Conservation (phyloP, 2,888 invertebrate species). For the Bombyx huttoni region DNA sequence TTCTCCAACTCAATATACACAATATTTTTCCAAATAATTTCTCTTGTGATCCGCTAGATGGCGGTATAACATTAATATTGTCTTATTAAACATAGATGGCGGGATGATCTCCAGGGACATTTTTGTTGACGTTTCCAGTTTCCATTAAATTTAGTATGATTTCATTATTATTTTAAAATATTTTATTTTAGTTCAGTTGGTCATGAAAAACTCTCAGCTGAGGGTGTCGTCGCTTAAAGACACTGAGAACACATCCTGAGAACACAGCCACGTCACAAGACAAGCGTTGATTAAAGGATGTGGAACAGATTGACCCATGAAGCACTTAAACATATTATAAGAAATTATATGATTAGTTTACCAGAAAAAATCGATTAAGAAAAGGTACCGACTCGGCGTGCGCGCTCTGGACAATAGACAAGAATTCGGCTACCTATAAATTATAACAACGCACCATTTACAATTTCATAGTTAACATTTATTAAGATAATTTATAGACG, state of each 20-base stretch:
- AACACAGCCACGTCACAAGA: neutral
- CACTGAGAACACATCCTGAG: neutral
- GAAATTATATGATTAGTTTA: neutral
- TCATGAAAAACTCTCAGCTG: neutral
- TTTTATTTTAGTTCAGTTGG: too few relatives aligned
- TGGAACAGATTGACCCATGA: too few relatives aligned
- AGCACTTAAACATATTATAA: neutral
- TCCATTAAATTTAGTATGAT: neutral
- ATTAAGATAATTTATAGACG: conserved; percentile 70
- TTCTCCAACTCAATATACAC: neutral
- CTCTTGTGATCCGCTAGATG: neutral
- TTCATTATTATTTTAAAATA: neutral
- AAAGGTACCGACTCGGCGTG: conserved; percentile 4
- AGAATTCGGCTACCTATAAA: conserved; percentile 4
- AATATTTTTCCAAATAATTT: neutral
- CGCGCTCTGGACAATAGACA: conserved; percentile 11
- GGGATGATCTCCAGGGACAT: neutral
- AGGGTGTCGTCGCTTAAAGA: neutral
- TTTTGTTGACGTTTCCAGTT: neutral
- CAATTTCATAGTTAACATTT: conserved; percentile 50
- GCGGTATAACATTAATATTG: neutral
- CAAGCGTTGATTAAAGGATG: too few relatives aligned
- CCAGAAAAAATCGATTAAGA: neutral
- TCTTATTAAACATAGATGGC: neutral
- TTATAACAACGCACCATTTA: conserved; percentile 16